A percentile compares a stretch with the other conserved stretches of the same genome.
Evolutionary conservation across 1,140 invertebrate genomes (phyloP).

Genomic region (Vanessa tameamea): DNA sequence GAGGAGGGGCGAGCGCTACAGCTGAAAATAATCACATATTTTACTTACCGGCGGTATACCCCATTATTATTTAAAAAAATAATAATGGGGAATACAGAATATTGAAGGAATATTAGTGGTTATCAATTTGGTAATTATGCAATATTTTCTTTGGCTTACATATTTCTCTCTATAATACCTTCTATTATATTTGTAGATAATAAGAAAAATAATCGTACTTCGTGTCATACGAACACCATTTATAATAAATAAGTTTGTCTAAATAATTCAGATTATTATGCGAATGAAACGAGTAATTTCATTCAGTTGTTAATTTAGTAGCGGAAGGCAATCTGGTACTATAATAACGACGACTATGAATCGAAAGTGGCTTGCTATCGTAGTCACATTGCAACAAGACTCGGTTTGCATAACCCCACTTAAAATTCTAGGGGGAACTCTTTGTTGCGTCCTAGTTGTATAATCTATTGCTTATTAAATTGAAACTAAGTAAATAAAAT

Average conservation of each 20-base stretch:
- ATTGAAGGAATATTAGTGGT: too few relatives aligned
- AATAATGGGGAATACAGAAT: too few relatives aligned
- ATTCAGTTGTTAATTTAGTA: slow-evolving; percentile 21
- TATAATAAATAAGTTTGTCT: too few relatives aligned
- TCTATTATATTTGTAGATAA: too few relatives aligned
- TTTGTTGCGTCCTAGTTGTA: slow-evolving; percentile 12
- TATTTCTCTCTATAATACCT: too few relatives aligned
- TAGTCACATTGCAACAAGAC: slow-evolving; percentile 33
- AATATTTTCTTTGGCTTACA: too few relatives aligned
- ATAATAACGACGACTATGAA: slow-evolving; percentile 30
- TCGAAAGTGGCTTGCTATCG: slow-evolving; percentile 43
- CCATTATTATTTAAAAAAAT: too few relatives aligned
- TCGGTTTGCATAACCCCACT: slow-evolving; percentile 38
- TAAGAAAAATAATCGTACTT: too few relatives aligned
- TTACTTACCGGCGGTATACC: not conserved
- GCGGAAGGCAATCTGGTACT: slow-evolving; percentile 26
- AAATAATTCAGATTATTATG: slow-evolving; percentile 15
- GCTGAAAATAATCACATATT: slow-evolving; percentile 47
- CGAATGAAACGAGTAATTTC: not conserved
- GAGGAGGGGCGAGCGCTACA: slow-evolving; percentile 53
- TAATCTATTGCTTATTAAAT: not conserved
- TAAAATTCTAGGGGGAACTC: slow-evolving; percentile 36
- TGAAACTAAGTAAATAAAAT: not conserved
- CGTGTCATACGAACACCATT: too few relatives aligned
- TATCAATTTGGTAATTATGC: too few relatives aligned